These are phyloP conservation scores for Sebastes kiyomatsui DNA, from an alignment of 2,797 vertebrate genomes.

Conservation along the genomic window DNA sequence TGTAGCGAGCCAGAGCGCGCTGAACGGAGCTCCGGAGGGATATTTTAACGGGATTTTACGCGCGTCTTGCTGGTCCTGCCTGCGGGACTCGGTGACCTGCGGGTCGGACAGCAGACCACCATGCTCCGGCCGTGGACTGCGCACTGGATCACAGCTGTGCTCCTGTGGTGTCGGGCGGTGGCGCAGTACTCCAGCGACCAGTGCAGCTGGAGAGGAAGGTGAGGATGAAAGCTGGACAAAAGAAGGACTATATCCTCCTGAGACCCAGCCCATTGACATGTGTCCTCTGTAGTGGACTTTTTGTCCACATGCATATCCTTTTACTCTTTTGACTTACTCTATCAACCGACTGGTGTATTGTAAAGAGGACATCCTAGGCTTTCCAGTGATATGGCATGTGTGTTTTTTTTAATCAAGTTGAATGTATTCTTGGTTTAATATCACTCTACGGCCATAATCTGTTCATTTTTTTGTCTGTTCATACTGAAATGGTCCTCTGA, in stretches of 20 bases:
- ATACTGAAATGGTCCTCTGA: no score
- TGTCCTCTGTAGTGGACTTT: no score
- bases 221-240: slow-evolving; percentile 39
- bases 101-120: slow-evolving; percentile 22
- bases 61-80: neutral
- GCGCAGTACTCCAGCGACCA: slow-evolving; percentile 93
- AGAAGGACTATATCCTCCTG: neutral
- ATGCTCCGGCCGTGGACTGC: slow-evolving; percentile 71
- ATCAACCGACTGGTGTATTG: no score
- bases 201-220: slow-evolving; percentile 96
- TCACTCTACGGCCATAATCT: no score
- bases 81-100: slow-evolving; percentile 33
- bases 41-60: neutral
- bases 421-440: no score
- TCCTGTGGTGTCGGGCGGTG: slow-evolving; percentile 77
- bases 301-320: no score
- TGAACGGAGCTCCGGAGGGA: neutral
- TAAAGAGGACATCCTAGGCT: no score
- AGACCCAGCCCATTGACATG: no score
- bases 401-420: no score
- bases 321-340: no score
- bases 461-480: no score
- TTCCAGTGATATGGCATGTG: no score
- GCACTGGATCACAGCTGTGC: slow-evolving; percentile 72
- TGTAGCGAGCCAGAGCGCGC: slow-evolving; percentile 44